phyloP scores from a whole-genome alignment of 2,888 invertebrate genomes.

The Thecocarcelia acutangulata region DNA sequence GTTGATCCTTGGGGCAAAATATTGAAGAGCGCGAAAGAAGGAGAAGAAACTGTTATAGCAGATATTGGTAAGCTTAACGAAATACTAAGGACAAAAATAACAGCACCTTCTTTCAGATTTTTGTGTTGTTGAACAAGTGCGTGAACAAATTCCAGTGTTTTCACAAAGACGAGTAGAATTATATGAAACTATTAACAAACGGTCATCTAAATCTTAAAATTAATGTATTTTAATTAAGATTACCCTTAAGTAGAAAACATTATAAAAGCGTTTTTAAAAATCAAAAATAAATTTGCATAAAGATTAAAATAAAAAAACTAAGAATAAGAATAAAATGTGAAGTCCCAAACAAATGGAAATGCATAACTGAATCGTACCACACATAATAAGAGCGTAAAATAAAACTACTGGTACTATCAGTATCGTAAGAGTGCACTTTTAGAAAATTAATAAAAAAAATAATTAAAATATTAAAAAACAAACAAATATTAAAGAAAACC shows the following conservation, averaged over 20 bases:
- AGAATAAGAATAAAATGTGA: too few relatives aligned
- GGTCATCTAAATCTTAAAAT: background rate
- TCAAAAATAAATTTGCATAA: background rate
- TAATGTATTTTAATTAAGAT: background rate
- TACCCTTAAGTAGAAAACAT: too few relatives aligned
- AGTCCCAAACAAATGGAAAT: too few relatives aligned
- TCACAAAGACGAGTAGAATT: slow-evolving; percentile 88
- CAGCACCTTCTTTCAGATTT: slow-evolving; percentile 84
- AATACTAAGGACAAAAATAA: background rate
- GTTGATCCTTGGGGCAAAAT: slow-evolving; percentile 91
- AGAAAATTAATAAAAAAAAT: too few relatives aligned
- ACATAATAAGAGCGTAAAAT: too few relatives aligned
- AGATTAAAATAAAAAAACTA: too few relatives aligned
- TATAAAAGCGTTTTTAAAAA: background rate
- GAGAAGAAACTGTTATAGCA: slow-evolving; percentile 86
- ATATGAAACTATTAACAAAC: slow-evolving; percentile 81
- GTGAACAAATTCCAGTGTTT: slow-evolving; percentile 91
- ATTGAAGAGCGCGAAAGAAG: slow-evolving; percentile 85
- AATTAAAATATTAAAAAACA: too few relatives aligned
- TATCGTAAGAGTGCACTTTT: too few relatives aligned
- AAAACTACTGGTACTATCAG: too few relatives aligned
- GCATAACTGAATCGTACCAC: too few relatives aligned
- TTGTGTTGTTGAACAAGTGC: slow-evolving; percentile 87
- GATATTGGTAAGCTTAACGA: slow-evolving; percentile 87
- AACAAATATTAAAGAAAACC: too few relatives aligned